Evolutionary conservation across 2,113 vertebrate species (phyloP), one percentile per base, ranked within the genome.

Genomic region (Cyphomyrus discorhynchus): DNA sequence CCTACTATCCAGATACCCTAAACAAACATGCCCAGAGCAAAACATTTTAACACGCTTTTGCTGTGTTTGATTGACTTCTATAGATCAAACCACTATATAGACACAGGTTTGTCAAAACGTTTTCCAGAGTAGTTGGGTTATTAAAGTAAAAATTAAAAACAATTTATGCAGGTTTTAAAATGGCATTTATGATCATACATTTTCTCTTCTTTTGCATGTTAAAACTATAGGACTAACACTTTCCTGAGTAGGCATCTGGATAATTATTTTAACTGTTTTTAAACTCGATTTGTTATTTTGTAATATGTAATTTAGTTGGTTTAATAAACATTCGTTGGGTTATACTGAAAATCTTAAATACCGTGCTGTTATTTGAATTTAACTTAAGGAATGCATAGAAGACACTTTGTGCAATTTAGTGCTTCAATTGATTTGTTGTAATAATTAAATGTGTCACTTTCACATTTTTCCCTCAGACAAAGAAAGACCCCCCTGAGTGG

Each of bases 401-500:
- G 70, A 77, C 74, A 17, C 15, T 77, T 74, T 35, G 3, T 27
- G 39, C 39, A 45, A 42, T 84, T 47, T 47, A 21, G 39, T 47
- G 19, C 45, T 49, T 50, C 6, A 77, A 8, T 39, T 77, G 11
- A 15, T 77, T 39, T 77, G 70, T 35, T 19, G 31, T 80, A 42
- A 42, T 70, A 70, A 27, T 70, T 86, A 49, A 46, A 86, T 45
- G 84, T 86, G 84, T 49, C 47, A 31, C 84, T 49, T 35, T 35
- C 24, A 56, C 31, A 24, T 58, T 62, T 58, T 66, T 39, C 15
- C 24, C 91, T 91, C 95, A 97, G 97, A 97, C 96, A 91, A 97
- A 97, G 89, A 95, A 94, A 91, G 95, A 95, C 90, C 93, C 92
- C 90, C 95, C 95, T 56, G 92, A 90, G 11, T 95, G 95, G 95